These are phyloP conservation scores for Darevskia mixta DNA, from an alignment of 2,797 vertebrate species.

Conservation along the genomic window DNA sequence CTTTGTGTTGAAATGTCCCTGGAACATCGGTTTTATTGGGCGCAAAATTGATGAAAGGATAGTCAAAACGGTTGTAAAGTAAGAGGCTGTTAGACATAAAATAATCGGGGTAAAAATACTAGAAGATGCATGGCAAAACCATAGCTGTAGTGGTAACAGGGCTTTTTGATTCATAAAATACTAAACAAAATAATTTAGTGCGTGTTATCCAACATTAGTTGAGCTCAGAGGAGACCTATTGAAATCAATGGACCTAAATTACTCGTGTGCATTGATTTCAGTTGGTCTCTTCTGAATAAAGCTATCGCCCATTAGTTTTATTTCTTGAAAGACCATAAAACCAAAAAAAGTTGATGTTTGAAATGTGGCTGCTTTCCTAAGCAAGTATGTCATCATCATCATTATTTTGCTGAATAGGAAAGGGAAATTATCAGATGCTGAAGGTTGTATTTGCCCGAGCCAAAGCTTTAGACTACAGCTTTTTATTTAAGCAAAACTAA, in stretches of 20 bases:
- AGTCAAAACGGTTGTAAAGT: neutral
- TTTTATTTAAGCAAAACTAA: neutral
- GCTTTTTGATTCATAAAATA: neutral
- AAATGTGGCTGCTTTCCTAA: neutral
- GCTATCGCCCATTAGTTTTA: neutral
- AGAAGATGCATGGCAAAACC: neutral
- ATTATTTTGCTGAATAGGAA: neutral
- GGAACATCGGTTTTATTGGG: neutral
- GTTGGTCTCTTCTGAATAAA: too few species aligned
- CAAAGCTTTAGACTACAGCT: neutral
- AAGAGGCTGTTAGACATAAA: neutral
- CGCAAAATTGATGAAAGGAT: neutral
- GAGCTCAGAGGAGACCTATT: too few species aligned
- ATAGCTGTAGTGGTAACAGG: neutral
- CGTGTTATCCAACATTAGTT: too few species aligned
- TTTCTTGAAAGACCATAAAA: neutral
- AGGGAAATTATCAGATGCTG: neutral
- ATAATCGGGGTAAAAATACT: neutral
- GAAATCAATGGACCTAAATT: too few species aligned
- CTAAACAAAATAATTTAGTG: neutral
- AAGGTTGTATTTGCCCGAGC: neutral
- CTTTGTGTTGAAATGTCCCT: neutral
- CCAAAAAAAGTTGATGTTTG: neutral
- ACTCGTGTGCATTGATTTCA: too few species aligned
- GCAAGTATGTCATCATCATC: neutral